A percentile compares a stretch with the other conserved stretches of the same genome.
Conservation (phyloP, 2,888 invertebrate species). For the Ptychoptera contaminata region DNA sequence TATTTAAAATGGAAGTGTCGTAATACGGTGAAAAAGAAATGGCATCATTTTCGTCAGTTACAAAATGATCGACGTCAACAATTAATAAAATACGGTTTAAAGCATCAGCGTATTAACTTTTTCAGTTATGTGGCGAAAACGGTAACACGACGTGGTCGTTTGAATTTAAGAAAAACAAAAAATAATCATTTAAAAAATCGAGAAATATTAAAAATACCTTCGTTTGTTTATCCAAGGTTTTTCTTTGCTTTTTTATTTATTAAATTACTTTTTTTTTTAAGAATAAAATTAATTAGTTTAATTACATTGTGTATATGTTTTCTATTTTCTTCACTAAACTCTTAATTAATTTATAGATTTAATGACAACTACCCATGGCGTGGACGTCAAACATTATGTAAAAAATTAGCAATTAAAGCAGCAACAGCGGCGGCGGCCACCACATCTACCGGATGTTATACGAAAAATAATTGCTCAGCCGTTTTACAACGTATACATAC, state of each 20-base stretch:
- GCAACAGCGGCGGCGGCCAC: neutral
- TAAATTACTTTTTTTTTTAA: neutral
- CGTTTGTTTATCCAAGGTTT: constrained; percentile 11
- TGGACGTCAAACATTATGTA: constrained; percentile 11
- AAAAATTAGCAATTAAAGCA: neutral
- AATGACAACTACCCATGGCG: constrained; percentile 12
- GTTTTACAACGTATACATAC: no score
- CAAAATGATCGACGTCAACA: no score
- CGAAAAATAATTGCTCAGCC: no score
- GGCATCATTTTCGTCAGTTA: no score
- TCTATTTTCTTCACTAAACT: neutral
- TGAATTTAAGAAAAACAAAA: constrained; percentile 3
- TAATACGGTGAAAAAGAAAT: no score
- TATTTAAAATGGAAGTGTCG: no score
- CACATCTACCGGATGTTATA: neutral
- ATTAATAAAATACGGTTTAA: no score
- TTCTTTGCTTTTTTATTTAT: no score
- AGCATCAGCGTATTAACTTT: no score
- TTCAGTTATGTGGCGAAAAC: no score
- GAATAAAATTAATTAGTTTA: neutral
- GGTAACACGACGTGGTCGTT: no score
- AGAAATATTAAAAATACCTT: constrained; percentile 11
- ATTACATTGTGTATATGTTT: neutral
- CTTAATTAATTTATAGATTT: constrained; percentile 10
- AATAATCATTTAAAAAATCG: constrained; percentile 3